Base-by-base conservation (phyloP, 2,113 vertebrate genomes). In the Meleagris gallopavo region DNA sequence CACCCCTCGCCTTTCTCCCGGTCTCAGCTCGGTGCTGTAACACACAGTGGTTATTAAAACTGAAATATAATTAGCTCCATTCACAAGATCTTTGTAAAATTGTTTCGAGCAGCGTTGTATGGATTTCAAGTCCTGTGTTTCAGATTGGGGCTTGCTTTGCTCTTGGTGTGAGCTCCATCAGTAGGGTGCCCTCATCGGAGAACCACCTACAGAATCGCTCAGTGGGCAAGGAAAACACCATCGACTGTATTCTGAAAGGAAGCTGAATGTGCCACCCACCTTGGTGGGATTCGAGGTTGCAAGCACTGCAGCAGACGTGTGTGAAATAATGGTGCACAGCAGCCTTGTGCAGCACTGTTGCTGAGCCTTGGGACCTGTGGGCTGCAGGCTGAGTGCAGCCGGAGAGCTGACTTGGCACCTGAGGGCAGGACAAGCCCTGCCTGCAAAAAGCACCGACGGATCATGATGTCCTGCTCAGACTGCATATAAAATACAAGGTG, bases 341-440 rank as follows among this genome's bases (percentile, higher is more conserved):
- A 64, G 41, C 29, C 11, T 66, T 9, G 1, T 0, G 11, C 43
- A 54, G 84, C 38, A 18, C 32, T 3, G 3, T 41, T 0, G 0
- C 40, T 1, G 2, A 48, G 72, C 18, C 32, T 20, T 4, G 36
- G 9, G 27, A 29, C 34, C 66, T 36, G 58, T 43, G 52, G 15
- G 14, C 48, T 25, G n/a, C 9, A 25, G 20, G 17, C 11, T 6
- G 4, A n/a, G 38, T 11, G 30, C 3, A 46, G 57, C 73, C 36
- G 60, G 62, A 75, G 38, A 36, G 11, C 24, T 29, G 57, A 48
- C 13, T 58, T 13, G 46, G 6, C 34, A 50, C 7, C 29, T 0
- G 0, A 30, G 79, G 48, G 4, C 61, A 30, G 36, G 36, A 1
- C 7, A 19, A 38, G 11, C 19, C 27, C 48, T 24, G 29, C n/a